Evolutionary conservation across 2,797 vertebrate genomes (phyloP), one percentile per base, ranked within the genome.

Genomic region (Hoplostethus atlanticus): DNA sequence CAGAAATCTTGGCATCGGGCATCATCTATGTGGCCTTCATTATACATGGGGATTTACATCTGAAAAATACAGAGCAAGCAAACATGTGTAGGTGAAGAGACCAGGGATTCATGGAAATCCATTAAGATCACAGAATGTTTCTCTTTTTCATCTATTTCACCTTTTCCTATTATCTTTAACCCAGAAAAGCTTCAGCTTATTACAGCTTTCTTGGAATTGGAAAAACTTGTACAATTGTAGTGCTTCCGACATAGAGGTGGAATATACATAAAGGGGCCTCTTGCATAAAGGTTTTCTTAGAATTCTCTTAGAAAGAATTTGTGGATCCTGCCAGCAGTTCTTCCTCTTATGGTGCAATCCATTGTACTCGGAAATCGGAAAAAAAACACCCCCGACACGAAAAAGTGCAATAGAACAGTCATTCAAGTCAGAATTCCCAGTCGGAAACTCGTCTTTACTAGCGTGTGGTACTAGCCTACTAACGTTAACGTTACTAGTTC

Each of bases 41-140:
- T 96, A 86, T 96, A 92, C 77, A 95, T 85, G 16, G 95, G 95
- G 80, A 95, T 96, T 91, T 92, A 87, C 86, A 96, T 96, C 93
- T 93, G 88, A 89, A 93, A 92, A 76, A 84, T 21, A 71, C 17
- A 74, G 71, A 89, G 44, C 71, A 73, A 66, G 76, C 46, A 71
- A 84, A 74, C 3, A 25, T 38, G 21, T 83, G 89, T 84, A 73
- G 83, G 87, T 52, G 75, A 67, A 42, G 17, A 68, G 53, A 69
- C 68, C 66, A 56, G 73, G 58, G 71, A 87, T 71, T 81, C 44
- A 58, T 72, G 66, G 80, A 84, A 28, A 79, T 60, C 62, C 68
- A 73, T 16, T 30, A 71, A 88, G 78, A 82, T 76, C 70, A 73
- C 62, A 62, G 61, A 53, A n/a, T 61, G 68, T 68, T 76, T 62